Evolutionary conservation across 2,888 invertebrate genomes (phyloP).

Genomic region (Polyommatus iphigenia): DNA sequence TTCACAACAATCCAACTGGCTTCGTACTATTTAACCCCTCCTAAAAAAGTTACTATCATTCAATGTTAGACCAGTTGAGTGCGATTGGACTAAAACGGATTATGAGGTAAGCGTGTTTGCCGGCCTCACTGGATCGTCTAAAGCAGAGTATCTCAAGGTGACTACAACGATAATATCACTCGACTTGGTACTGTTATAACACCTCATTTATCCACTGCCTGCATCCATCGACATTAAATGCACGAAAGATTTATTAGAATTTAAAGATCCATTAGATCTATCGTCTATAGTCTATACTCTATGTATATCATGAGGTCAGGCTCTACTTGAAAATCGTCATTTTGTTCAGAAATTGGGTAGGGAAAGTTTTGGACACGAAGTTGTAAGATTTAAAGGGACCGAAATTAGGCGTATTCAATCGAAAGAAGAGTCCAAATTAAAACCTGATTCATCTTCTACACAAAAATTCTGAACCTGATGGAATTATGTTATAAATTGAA

Average conservation of each 20-base stretch:
- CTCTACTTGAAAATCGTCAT: not conserved
- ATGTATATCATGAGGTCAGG: too few relatives aligned
- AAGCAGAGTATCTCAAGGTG: conserved; percentile 19
- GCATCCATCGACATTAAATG: not conserved
- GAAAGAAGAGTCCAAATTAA: not conserved
- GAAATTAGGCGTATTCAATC: conserved; percentile 5
- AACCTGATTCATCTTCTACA: not conserved
- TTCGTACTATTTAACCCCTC: not conserved
- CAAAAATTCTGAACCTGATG: not conserved
- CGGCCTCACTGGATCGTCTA: conserved; percentile 33
- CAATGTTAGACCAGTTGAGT: not conserved
- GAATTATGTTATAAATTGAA: not conserved
- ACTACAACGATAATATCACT: conserved; percentile 6
- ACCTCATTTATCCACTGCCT: conserved; percentile 7
- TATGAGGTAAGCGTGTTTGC: conserved; percentile 36
- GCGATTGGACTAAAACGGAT: conserved; percentile 37
- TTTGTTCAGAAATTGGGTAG: not conserved
- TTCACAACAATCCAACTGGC: not conserved
- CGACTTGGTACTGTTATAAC: conserved; percentile 1
- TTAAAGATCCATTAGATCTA: too few relatives aligned
- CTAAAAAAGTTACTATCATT: not conserved
- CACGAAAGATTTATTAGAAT: not conserved
- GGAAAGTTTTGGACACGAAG: not conserved
- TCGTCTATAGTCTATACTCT: too few relatives aligned
- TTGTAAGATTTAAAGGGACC: not conserved